Evolutionary conservation across 2,113 vertebrate species (phyloP), one percentile per base, ranked within the genome.

Genomic region (Etheostoma spectabile): DNA sequence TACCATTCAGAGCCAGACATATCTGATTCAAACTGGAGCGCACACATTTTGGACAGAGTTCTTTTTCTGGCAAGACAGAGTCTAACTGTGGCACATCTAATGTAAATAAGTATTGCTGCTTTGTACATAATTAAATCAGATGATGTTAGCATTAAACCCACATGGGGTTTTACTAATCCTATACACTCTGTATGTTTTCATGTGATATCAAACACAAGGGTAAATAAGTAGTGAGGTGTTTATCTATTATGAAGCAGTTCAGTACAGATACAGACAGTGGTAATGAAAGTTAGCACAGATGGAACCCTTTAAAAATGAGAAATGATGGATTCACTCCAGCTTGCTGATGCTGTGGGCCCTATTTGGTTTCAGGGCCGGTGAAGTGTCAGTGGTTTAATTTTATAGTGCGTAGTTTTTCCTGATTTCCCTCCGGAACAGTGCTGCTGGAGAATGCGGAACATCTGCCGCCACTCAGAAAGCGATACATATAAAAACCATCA

Each of bases 371-470:
- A 91, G 92, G 92, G 88, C 88, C 71, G 82, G 87, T 91, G 90
- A 94, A 94, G 93, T 93, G 91, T 93, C 89, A 93, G 90, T 94
- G 92, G 88, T 95, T 95, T 95, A 92, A 95, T 95, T 95, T 95
- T 94, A 94, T 94, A 94, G 94, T 90, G 83, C 83, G 90, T 93
- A 93, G 94, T 93, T 94, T 93, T 93, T 81, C 78, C 92, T 94
- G 93, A 95, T 95, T 95, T 95, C 95, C 94, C 94, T 76, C 86
- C 38, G 92, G 95, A 94, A 92, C 74, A 90, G 88, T 80, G 69
- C 90, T 93, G 91, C 88, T 76, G 91, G 91, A 93, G 91, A 93
- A 94, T 92, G 91, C 75, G 30, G 85, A 95, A 94, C 94, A 95
- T 95, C 94, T 95, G 93, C 93, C 86, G 70, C 89, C 86, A 90